Conservation (phyloP, 2,113 vertebrate species). For the Dromiciops gliroides region DNA sequence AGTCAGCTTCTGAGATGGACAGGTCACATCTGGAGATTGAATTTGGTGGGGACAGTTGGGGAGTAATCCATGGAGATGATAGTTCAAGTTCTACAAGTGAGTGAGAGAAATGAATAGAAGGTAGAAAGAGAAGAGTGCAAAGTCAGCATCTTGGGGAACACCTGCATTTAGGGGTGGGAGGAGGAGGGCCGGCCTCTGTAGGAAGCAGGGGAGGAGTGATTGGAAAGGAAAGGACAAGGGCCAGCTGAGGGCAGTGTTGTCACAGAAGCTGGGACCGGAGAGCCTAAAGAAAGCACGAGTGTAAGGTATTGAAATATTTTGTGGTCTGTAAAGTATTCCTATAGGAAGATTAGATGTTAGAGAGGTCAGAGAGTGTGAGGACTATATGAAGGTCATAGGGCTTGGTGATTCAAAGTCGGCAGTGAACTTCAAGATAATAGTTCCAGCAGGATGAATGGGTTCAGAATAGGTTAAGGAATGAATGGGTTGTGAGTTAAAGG, state of each 20-base stretch:
- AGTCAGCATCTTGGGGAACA: background rate
- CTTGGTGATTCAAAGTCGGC: background rate
- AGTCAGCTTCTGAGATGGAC: background rate
- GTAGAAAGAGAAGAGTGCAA: background rate
- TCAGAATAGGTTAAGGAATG: no score
- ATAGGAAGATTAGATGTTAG: background rate
- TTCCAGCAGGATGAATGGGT: no score
- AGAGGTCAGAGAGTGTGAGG: background rate
- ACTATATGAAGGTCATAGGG: background rate
- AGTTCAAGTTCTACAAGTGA: background rate
- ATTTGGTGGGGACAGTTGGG: background rate
- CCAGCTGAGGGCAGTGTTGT: background rate
- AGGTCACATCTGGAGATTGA: background rate
- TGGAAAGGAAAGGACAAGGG: background rate
- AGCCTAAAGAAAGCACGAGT: background rate
- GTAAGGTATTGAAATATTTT: background rate
- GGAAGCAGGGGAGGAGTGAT: background rate
- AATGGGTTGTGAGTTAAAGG: background rate
- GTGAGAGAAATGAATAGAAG: background rate
- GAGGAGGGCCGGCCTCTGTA: background rate
- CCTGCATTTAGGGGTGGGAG: background rate
- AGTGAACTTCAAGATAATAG: background rate
- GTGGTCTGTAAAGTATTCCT: background rate
- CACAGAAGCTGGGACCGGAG: background rate
- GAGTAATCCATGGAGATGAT: background rate